Percentiles rank a stretch among this genome's conserved stretches.
These are phyloP conservation scores for Apocrypta bakeri DNA, from an alignment of 1,140 invertebrate genomes.

Conservation along the genomic window DNA sequence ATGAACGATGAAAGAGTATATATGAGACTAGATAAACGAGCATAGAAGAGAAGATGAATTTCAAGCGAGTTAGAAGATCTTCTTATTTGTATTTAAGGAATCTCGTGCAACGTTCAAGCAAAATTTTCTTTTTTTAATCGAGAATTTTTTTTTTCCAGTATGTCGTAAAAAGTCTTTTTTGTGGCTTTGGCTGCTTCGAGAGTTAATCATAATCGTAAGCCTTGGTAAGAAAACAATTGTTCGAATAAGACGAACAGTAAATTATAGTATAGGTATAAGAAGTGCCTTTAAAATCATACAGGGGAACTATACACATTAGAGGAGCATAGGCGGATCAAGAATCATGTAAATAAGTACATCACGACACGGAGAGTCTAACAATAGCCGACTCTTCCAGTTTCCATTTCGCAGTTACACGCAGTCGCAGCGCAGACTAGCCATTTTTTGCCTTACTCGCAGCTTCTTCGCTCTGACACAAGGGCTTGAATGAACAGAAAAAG, in stretches of 20 bases:
- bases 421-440: background rate
- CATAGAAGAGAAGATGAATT: conserved; percentile 18
- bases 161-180: too few relatives aligned
- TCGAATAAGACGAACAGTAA: too few relatives aligned
- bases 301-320: background rate
- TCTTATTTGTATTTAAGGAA: background rate
- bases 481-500: too few relatives aligned
- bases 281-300: background rate
- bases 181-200: too few relatives aligned
- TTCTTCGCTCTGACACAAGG: too few relatives aligned
- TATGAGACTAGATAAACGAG: background rate
- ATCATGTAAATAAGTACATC: background rate
- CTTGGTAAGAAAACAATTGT: too few relatives aligned
- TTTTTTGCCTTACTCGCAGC: too few relatives aligned
- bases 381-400: background rate
- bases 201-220: too few relatives aligned
- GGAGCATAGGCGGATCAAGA: background rate
- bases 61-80: background rate
- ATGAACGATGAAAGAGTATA: background rate
- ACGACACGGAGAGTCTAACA: conserved; percentile 8
- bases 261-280: too few relatives aligned
- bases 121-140: too few relatives aligned
- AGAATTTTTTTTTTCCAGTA: background rate
- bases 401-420: background rate
- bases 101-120: too few relatives aligned